Percentiles rank a stretch among this genome's conserved stretches.
Evolutionary conservation across 2,113 vertebrate species (phyloP).

Genomic region (Anguilla japonica): DNA sequence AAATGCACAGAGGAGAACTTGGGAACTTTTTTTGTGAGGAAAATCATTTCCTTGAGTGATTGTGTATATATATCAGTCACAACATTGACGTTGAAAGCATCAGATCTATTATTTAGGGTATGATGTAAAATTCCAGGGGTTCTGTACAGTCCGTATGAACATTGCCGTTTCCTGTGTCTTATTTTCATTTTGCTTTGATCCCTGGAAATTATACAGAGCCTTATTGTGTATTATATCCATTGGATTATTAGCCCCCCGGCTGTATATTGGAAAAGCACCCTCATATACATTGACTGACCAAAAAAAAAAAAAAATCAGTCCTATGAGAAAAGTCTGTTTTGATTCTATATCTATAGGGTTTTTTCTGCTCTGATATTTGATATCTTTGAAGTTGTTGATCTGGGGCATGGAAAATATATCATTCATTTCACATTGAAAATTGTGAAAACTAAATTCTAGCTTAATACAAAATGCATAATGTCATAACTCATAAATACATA

Average conservation of each 20-base stretch:
- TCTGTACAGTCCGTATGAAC: conserved; percentile 10
- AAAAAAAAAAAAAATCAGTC: neutral
- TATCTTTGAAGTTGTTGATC: neutral
- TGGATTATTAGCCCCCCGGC: neutral
- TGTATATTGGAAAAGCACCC: conserved; percentile 11
- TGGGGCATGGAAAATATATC: neutral
- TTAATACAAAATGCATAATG: neutral
- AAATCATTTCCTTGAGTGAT: neutral
- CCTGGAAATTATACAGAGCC: conserved; percentile 6
- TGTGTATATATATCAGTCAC: neutral
- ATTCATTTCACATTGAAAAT: neutral
- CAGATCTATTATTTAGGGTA: neutral
- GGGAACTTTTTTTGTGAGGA: neutral
- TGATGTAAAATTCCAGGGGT: neutral
- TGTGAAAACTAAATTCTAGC: neutral
- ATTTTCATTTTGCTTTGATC: conserved; percentile 23
- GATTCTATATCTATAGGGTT: neutral
- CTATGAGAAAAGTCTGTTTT: neutral
- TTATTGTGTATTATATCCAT: conserved; percentile 14
- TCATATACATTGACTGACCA: conserved; percentile 3
- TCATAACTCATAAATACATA: no score
- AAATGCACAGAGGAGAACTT: neutral
- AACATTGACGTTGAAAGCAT: neutral
- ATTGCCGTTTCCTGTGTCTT: neutral
- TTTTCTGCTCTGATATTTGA: neutral